Evolutionary conservation across 2,888 invertebrate genomes (phyloP), one percentile per base, ranked within the genome.

Genomic region (Drosophila demipolita): DNA sequence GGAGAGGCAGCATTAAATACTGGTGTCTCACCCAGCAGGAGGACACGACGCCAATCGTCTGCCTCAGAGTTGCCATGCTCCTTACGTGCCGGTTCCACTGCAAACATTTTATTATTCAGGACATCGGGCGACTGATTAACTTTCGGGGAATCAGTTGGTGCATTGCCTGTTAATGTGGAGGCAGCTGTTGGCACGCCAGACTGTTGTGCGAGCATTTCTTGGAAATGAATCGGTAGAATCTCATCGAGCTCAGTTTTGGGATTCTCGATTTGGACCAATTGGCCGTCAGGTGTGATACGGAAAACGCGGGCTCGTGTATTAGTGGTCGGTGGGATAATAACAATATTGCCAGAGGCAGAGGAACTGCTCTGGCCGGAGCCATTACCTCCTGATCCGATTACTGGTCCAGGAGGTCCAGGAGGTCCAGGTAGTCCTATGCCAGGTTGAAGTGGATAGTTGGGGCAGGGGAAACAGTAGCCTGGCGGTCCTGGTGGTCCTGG

Each of bases 401-500:
- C 45, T 45, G 12, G 3, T 20, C 45, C 88, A 4, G 90, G 89
- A 0, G 87, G 29, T 29, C 29, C 29, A 29, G 29, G 29, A 29
- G 5, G 26, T 26, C 80, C 80, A 3, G 23, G 26, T 3, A 26
- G 12, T 35, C 45, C 42, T 3, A 45, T 23, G 9, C 55, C 64
- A 17, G 73, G 64, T 36, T 53, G 23, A 23, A 23, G 53, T 4
- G 69, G 64, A 45, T 11, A 42, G 60, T 17, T 61, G 2, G 86
- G 86, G n/a, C 87, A 87, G 29, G 82, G 88, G 12, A 87, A 88
- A 33, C 87, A 87, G 42, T 73, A 83, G 33, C 87, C 88, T 6
- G 90, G 89, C 0, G 87, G 78, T n/a, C 87, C 87, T 0, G 87
- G 88, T 6, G 87, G 87, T 15, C 86, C 86, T 0, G 87, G 87